Percentiles rank a stretch among this genome's conserved stretches.
Evolutionary conservation across 2,797 vertebrate species (phyloP).

Genomic region (Vespertilio murinus): DNA sequence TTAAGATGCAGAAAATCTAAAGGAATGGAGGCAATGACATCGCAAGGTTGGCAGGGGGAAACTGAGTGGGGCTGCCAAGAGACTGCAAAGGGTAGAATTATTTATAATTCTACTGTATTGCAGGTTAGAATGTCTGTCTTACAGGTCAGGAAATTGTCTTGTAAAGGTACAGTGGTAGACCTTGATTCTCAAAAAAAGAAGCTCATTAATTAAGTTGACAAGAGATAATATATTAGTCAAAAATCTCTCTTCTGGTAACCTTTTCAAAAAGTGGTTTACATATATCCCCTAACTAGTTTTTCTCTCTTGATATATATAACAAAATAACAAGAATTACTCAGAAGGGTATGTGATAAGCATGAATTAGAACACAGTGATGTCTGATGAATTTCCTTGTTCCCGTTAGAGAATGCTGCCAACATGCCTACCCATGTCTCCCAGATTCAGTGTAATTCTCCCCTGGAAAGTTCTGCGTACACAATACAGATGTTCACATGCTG

Average conservation of each 20-base stretch:
- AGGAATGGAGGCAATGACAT: neutral
- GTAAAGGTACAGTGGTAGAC: neutral
- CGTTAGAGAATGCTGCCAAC: neutral
- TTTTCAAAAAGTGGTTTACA: neutral
- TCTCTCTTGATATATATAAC: neutral
- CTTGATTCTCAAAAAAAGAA: neutral
- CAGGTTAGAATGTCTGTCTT: neutral
- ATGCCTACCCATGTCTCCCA: neutral
- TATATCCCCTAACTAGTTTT: neutral
- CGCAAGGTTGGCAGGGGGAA: neutral
- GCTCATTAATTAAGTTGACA: neutral
- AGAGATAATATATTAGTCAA: neutral
- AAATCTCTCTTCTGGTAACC: neutral
- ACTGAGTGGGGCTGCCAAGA: neutral
- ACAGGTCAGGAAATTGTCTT: neutral
- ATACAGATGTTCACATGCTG: neutral
- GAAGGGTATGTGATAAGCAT: neutral
- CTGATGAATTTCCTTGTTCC: neutral
- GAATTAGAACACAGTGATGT: neutral
- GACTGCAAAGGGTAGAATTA: neutral
- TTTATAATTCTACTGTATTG: neutral
- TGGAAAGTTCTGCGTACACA: neutral
- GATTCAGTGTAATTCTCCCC: neutral
- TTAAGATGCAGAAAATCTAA: constrained; percentile 31
- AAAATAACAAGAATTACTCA: neutral